These are phyloP conservation scores for Synergus laeviventris DNA, from an alignment of 2,888 invertebrate genomes.

Conservation along the genomic window DNA sequence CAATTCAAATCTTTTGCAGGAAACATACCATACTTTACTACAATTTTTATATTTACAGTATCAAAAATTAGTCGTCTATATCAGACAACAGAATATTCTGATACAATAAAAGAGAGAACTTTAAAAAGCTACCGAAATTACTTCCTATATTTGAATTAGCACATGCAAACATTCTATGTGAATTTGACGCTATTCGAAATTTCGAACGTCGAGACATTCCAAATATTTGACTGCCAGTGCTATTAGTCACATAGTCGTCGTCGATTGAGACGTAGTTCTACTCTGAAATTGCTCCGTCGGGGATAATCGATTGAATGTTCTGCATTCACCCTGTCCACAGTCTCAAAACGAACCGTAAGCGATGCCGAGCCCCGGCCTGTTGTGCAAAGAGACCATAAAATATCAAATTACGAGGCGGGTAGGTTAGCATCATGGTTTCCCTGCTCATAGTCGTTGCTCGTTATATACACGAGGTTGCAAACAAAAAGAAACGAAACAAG, in stretches of 20 bases:
- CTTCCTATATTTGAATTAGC: conserved; percentile 36
- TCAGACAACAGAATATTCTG: neutral
- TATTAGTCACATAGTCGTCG: conserved; percentile 37
- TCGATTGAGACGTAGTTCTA: conserved; percentile 40
- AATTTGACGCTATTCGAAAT: conserved; percentile 29
- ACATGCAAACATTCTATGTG: conserved; percentile 21
- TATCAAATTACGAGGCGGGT: conserved; percentile 54
- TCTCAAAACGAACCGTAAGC: conserved; percentile 26
- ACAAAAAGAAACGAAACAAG: conserved; percentile 41
- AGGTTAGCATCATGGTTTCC: conserved; percentile 27
- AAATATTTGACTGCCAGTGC: conserved; percentile 34
- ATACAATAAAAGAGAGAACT: neutral
- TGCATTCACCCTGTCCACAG: conserved; percentile 31
- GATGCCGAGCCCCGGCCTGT: conserved; percentile 33
- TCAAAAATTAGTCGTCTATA: too few species aligned
- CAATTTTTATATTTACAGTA: neutral
- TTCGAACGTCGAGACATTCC: conserved; percentile 27
- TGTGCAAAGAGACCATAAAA: conserved; percentile 57
- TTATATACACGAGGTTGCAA: conserved; percentile 40
- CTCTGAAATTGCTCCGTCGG: conserved; percentile 35
- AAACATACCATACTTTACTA: neutral
- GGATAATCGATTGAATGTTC: conserved; percentile 39
- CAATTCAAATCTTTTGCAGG: neutral
- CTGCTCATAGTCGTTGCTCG: conserved; percentile 36
- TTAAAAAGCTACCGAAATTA: conserved; percentile 1